These are phyloP conservation scores for Ptyas mucosa DNA, from an alignment of 2,113 vertebrate genomes.

Conservation along the genomic window DNA sequence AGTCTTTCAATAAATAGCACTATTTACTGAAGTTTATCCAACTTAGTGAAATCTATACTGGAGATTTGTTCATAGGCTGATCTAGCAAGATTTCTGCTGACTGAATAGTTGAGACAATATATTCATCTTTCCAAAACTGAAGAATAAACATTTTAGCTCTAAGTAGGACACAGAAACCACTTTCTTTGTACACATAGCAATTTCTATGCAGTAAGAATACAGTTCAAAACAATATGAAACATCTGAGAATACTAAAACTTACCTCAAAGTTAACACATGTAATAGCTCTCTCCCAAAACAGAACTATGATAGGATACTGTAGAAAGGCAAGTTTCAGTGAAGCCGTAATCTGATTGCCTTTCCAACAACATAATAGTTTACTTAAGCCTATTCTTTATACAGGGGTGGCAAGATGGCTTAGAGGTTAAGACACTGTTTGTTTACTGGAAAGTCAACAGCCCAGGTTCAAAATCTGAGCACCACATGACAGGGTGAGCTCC, in stretches of 20 bases:
- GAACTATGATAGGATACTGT: neutral
- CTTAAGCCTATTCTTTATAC: neutral
- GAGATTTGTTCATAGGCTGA: neutral
- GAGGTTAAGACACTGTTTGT: neutral
- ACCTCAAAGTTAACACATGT: neutral
- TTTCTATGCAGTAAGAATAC: neutral
- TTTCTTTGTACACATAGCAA: neutral
- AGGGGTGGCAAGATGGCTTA: neutral
- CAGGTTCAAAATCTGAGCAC: neutral
- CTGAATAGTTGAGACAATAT: neutral
- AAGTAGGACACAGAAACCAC: neutral
- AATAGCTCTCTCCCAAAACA: neutral
- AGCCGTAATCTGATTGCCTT: neutral
- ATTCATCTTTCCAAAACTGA: neutral
- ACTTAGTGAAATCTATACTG: neutral
- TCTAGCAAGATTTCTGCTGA: neutral
- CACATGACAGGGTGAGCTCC: neutral
- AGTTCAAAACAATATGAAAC: neutral
- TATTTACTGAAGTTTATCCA: neutral
- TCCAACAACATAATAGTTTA: neutral
- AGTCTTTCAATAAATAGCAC: neutral
- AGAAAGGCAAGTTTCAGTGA: neutral
- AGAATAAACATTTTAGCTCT: neutral
- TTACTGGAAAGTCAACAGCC: neutral
- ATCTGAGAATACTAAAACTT: neutral